phyloP scores from a whole-genome alignment of 2,797 vertebrate genomes.

The Benthosema pterotum region DNA sequence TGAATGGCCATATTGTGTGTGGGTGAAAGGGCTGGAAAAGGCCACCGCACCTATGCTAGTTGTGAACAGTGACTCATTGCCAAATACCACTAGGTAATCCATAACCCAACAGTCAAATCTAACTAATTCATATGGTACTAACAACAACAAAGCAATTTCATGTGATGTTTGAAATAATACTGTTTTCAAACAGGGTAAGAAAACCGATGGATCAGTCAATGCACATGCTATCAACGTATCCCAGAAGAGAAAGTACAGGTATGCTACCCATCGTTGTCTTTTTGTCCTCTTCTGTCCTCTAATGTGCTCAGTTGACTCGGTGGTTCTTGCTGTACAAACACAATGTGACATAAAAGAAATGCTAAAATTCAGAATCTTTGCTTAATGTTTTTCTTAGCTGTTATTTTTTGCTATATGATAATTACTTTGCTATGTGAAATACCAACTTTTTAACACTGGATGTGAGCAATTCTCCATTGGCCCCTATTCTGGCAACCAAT shows the following conservation, averaged over 20 bases:
- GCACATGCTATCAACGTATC: constrained; percentile 91
- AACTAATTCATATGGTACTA: too few relatives aligned
- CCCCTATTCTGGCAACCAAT: constrained; percentile 73
- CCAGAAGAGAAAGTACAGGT: constrained; percentile 98
- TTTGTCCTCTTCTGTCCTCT: too few relatives aligned
- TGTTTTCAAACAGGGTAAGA: constrained; percentile 87
- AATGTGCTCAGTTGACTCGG: neutral
- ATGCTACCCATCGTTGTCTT: constrained; percentile 17
- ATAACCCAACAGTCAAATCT: too few relatives aligned
- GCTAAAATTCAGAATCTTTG: neutral
- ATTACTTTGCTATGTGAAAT: neutral
- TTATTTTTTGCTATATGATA: too few relatives aligned
- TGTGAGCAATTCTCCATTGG: constrained; percentile 47
- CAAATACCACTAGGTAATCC: too few relatives aligned
- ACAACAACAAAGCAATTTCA: neutral
- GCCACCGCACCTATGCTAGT: too few relatives aligned
- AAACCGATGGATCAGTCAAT: constrained; percentile 88
- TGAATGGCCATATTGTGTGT: neutral
- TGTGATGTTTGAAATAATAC: constrained; percentile 1
- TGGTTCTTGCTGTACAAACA: neutral
- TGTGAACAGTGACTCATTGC: neutral
- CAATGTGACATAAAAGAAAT: too few relatives aligned
- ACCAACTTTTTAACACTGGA: constrained; percentile 35
- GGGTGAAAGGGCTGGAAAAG: neutral
- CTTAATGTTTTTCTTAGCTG: neutral